These are phyloP conservation scores for Octodon degus DNA, from an alignment of 2,113 vertebrate genomes.

Conservation along the genomic window DNA sequence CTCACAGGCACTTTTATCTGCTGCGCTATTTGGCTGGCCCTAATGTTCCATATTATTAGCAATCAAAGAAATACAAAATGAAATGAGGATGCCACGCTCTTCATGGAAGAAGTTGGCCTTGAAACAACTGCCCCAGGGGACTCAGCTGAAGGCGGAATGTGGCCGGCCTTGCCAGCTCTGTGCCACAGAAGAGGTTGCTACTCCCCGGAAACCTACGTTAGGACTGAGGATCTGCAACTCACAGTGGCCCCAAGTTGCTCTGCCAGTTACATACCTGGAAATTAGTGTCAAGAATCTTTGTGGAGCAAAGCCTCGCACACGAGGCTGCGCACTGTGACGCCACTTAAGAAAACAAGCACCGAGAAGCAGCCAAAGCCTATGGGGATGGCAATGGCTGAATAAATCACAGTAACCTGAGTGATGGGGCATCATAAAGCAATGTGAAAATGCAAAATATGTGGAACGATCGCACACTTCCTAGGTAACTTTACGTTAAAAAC, in stretches of 20 bases:
- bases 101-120: not conserved
- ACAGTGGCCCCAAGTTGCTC: not conserved
- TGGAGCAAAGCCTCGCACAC: not conserved
- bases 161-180: not conserved
- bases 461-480: not conserved
- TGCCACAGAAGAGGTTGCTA: not conserved
- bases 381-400: not conserved
- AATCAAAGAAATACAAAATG: slow-evolving; percentile 59
- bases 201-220: not conserved
- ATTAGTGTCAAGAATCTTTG: not conserved
- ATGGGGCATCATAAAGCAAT: not conserved
- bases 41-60: slow-evolving; percentile 16
- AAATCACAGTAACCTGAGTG: not conserved
- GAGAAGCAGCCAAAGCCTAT: not conserved
- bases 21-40: too few relatives aligned
- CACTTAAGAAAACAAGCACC: not conserved
- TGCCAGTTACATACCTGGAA: not conserved
- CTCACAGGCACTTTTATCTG: too few relatives aligned
- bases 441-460: not conserved
- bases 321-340: not conserved
- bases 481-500: slow-evolving; percentile 18
- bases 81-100: not conserved
- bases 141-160: not conserved
- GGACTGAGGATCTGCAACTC: not conserved
- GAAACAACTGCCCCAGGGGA: not conserved